A percentile compares a stretch with the other conserved stretches of the same genome.
Evolutionary conservation across 1,140 invertebrate species (phyloP).

Genomic region (Calycopis cecrops): DNA sequence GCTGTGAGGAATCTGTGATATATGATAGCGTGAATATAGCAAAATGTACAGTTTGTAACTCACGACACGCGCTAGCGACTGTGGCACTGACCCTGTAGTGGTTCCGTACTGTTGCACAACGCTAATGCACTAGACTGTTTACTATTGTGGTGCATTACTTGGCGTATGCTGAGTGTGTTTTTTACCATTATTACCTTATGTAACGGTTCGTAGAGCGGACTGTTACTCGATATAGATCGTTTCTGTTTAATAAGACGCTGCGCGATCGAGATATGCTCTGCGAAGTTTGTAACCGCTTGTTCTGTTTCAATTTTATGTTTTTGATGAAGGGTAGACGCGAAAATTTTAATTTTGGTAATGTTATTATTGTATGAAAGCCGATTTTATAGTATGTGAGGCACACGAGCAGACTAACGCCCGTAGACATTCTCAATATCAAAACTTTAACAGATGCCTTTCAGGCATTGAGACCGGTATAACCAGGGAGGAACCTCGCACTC

Average conservation of each 20-base stretch:
- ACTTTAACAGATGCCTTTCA: no score
- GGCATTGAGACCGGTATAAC: no score
- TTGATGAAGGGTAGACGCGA: no score
- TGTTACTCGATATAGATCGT: constrained; percentile 1
- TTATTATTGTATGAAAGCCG: no score
- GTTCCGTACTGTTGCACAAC: constrained; percentile 55
- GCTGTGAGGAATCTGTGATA: no score
- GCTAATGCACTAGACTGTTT: constrained; percentile 29
- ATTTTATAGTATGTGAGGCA: no score
- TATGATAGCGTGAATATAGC: no score
- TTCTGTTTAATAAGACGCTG: neutral
- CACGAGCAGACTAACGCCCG: no score
- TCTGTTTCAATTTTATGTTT: no score
- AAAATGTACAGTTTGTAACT: constrained; percentile 19
- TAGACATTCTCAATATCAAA: no score
- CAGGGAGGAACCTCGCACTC: no score
- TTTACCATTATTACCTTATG: constrained; percentile 14
- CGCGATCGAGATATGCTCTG: neutral
- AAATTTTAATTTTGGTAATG: no score
- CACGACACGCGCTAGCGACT: constrained; percentile 41
- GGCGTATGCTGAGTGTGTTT: constrained; percentile 17
- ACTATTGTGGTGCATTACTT: constrained; percentile 26
- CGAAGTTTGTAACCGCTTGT: neutral
- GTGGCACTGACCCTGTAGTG: constrained; percentile 52
- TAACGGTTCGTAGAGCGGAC: constrained; percentile 9